Evolutionary conservation across 2,113 vertebrate genomes (phyloP), one percentile per base, ranked within the genome.

Genomic region (Siphamia tubifer): DNA sequence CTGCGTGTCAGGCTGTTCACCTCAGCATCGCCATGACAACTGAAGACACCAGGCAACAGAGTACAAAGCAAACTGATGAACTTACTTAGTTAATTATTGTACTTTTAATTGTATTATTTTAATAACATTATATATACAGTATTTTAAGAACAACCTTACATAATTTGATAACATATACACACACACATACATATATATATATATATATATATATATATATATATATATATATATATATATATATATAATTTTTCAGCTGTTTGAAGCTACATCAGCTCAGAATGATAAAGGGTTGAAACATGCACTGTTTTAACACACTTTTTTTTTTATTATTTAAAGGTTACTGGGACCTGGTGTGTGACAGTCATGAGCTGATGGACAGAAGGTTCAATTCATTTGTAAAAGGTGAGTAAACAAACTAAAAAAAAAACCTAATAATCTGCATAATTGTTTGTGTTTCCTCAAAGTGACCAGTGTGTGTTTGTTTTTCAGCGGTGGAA

Each of bases 281-380:
- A n/a, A n/a, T n/a, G n/a, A n/a, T n/a, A 6, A 11, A 1, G 3
- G 0, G 3, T 48, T 45, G 21, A 36, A 20, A 15, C 5, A 31
- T 38, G 44, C 12, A 31, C 6, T 25, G 3, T 20, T 32, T 19
- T 3, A 15, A 8, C 16, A n/a, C n/a, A n/a, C n/a, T n/a, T n/a
- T 9, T 10, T 28, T 1, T 16, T 3, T 2, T 42, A 68, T 1
- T 36, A 39, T 76, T 42, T 28, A 20, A 69, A 92, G 83, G 78
- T 61, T 63, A 43, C n/a, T 92, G 91, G 91, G 61, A 77, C 28
- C 44, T 90, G 10, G 71, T 95, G 40, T 87, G 76, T n/a, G 80
- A 95, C 60, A 94, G 88, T 24, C 86, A 93, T 67, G 78, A 70
- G 17, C 53, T 92, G 31, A 57, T 95, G 71, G 91, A 94, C 54